Evolutionary conservation across 2,888 invertebrate genomes (phyloP), one percentile per base, ranked within the genome.

Genomic region (Scaptomyza parva): DNA sequence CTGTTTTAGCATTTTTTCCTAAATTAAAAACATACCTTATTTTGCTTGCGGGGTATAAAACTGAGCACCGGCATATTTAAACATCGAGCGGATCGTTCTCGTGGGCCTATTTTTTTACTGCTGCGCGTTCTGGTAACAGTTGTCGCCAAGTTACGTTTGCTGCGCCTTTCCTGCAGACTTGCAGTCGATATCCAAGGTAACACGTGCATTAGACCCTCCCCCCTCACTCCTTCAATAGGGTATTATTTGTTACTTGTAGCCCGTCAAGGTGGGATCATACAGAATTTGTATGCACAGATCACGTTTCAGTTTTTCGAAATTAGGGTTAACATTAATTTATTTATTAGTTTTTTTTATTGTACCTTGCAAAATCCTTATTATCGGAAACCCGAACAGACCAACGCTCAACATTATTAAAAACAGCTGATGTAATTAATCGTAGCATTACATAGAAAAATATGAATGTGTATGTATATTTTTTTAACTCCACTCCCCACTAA

Each of bases 161-260:
- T 55, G 51, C 45, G 68, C 22, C 68, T 62, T 57, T 73, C 74
- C 73, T 76, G 72, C 76, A 77, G 72, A 75, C 76, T 81, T 72
- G 59, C 68, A 18, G 59, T 52, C 6, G 52, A 8, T 50, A 53
- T 37, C 48, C 59, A 59, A 59, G 52, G 52, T 50, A 67, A 18
- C 52, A 68, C 35, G 48, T 69, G 48, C 69, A 59, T 67, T 39
- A 52, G 44, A 47, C n/a, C 28, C 6, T 50, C n/a, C 9, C n/a
- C 20, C 9, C n/a, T 33, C 47, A 18, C 6, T 47, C 24, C 55
- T 30, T n/a, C 12, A 22, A 44, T 12, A 37, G 2, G 11, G 48
- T 48, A 35, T 35, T 60, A 33, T 12, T 20, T 26, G 5, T n/a
- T 12, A 18, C 26, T n/a, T 12, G 33, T 44, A n/a, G 33, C 33